phyloP scores from a whole-genome alignment of 2,113 vertebrate genomes.

The Phrynocephalus versicolor region DNA sequence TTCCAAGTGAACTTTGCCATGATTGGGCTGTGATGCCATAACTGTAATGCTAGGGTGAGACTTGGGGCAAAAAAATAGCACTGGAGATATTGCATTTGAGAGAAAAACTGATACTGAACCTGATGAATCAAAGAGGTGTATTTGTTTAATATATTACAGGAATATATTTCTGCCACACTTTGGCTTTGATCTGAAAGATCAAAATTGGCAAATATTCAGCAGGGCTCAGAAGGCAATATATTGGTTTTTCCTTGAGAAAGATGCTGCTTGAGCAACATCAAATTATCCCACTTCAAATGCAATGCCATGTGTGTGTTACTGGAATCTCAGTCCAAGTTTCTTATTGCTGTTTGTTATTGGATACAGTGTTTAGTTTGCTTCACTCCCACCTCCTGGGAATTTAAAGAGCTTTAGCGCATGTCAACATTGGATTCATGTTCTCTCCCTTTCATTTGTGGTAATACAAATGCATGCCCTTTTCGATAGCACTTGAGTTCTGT shows the following conservation, averaged over 20 bases:
- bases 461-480: slow-evolving; percentile 25
- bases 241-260: not conserved
- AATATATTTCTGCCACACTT: not conserved
- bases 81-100: not conserved
- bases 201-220: not conserved
- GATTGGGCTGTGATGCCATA: not conserved
- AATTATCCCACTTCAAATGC: not conserved
- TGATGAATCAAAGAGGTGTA: not conserved
- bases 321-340: not conserved
- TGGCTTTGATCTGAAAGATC: not conserved
- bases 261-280: not conserved
- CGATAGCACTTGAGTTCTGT: slow-evolving; percentile 18
- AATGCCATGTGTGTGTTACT: not conserved
- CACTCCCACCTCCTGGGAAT: slow-evolving; percentile 22
- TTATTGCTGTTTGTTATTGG: not conserved
- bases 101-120: not conserved
- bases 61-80: no score
- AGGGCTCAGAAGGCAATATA: not conserved
- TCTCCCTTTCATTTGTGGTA: not conserved
- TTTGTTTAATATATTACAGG: not conserved
- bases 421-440: slow-evolving; percentile 25
- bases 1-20: not conserved
- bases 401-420: slow-evolving; percentile 21
- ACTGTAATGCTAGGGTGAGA: no score
- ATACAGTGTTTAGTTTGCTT: not conserved